These are phyloP conservation scores for Caenorhabditis becei DNA, from an alignment of 2,888 invertebrate genomes.

Conservation along the genomic window DNA sequence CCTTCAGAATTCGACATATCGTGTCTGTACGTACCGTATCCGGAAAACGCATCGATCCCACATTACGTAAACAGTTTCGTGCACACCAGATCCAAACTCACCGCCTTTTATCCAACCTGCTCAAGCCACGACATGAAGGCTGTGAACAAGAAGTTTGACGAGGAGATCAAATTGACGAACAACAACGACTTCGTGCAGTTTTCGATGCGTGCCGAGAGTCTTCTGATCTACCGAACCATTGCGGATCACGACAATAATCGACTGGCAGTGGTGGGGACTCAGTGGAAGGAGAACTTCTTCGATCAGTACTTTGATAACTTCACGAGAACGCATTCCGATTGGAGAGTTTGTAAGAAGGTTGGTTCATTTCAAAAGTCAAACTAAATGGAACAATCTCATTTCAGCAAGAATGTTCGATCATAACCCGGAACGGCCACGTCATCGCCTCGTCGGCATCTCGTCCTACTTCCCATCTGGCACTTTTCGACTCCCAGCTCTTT, in stretches of 20 bases:
- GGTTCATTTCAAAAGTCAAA: no score
- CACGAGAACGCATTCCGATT: conserved; percentile 53
- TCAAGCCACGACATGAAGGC: conserved; percentile 62
- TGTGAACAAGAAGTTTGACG: conserved; percentile 65
- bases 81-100: conserved; percentile 67
- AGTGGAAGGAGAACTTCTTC: conserved; percentile 71
- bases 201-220: conserved; percentile 43
- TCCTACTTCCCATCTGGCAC: conserved; percentile 58
- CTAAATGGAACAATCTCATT: conserved; percentile 9
- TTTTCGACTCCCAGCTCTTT: conserved; percentile 72
- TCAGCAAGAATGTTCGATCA: conserved; percentile 68
- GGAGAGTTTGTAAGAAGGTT: conserved; percentile 56
- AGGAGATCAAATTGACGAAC: conserved; percentile 61
- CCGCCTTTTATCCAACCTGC: conserved; percentile 74
- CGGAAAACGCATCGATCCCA: conserved; percentile 31
- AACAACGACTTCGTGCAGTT: conserved; percentile 56
- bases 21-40: conserved; percentile 38
- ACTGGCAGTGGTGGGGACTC: conserved; percentile 73
- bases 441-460: conserved; percentile 62
- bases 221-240: conserved; percentile 58
- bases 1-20: conserved; percentile 41
- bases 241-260: conserved; percentile 61
- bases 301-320: conserved; percentile 69
- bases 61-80: conserved; percentile 74
- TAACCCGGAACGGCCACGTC: conserved; percentile 69